phyloP scores from a whole-genome alignment of 2,797 vertebrate genomes.

The Oceanodroma leucorhoa region DNA sequence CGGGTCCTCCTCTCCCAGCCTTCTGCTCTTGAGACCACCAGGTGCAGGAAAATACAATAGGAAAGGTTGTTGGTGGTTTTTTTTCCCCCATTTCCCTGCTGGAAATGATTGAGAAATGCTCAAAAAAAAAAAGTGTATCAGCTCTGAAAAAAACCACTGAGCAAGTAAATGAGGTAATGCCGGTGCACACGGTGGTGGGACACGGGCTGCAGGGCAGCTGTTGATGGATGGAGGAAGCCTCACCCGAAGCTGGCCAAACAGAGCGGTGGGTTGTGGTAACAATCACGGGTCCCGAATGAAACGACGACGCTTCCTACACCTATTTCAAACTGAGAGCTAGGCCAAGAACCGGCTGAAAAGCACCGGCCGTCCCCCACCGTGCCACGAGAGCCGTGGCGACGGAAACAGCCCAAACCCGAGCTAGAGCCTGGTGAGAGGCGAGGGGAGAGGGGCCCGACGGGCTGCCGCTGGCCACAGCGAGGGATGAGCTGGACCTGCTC shows the following conservation, averaged over 20 bases:
- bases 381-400: background rate
- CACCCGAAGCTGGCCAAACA: background rate
- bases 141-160: background rate
- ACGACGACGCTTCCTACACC: background rate
- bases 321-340: background rate
- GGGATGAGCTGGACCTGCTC: background rate
- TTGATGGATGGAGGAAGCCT: background rate
- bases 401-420: background rate
- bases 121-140: background rate
- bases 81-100: background rate
- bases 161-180: background rate
- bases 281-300: background rate
- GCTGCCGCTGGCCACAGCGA: background rate
- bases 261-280: background rate
- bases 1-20: background rate
- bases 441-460: background rate
- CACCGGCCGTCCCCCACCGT: background rate
- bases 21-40: background rate
- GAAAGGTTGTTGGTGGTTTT: background rate
- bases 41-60: constrained; percentile 11
- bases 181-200: background rate
- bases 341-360: background rate
- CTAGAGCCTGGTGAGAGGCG: background rate
- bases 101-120: constrained; percentile 13
- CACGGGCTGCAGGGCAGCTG: background rate